Evolutionary conservation across 2,888 invertebrate genomes (phyloP), one percentile per base, ranked within the genome.

Genomic region (Catocala nupta): DNA sequence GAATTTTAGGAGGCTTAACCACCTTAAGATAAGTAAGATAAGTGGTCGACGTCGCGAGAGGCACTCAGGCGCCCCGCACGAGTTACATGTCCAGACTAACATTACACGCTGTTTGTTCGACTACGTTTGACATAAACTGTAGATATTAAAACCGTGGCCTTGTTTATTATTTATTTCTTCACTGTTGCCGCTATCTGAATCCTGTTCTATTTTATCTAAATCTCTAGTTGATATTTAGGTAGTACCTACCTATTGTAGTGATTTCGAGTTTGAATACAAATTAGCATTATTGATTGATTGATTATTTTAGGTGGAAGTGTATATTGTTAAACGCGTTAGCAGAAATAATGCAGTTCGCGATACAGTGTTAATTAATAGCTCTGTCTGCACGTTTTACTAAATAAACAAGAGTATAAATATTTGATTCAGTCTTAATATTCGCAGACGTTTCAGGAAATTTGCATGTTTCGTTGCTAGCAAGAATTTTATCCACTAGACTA

Each of bases 11-110:
- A 85, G 92, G 93, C 92, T 93, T 93, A 93, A 91, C 79, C 87
- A 90, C 89, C 89, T 91, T 89, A 84, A 91, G 93, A 94, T 94
- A 93, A 93, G 86, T 89, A 89, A 91, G 93, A 93, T 94, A 94
- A 93, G 87, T 89, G 81, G 78, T 73, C 83, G 80, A 81, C 78
- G 80, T 73, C 71, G 75, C 81, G 80, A 85, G 87, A 89, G 85
- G 84, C 89, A 80, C 86, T 82, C 81, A 89, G 85, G 84, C 89
- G 80, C 86, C 83, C 81, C 79, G 79, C 81, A 79, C 83, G 86
- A 85, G 85, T 87, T 81, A 83, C 86, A 81, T 70, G 48, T 65
- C 34, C 50, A 63, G 42, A 12, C 59, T 55, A 71, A 44, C 57
- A 71, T 66, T 59, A 45, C 52, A 64, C 43, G 49, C n/a, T 55